A percentile compares a stretch with the other conserved stretches of the same genome.
Evolutionary conservation across 1,140 invertebrate genomes (phyloP).

Genomic region (Drosophila serrata): DNA sequence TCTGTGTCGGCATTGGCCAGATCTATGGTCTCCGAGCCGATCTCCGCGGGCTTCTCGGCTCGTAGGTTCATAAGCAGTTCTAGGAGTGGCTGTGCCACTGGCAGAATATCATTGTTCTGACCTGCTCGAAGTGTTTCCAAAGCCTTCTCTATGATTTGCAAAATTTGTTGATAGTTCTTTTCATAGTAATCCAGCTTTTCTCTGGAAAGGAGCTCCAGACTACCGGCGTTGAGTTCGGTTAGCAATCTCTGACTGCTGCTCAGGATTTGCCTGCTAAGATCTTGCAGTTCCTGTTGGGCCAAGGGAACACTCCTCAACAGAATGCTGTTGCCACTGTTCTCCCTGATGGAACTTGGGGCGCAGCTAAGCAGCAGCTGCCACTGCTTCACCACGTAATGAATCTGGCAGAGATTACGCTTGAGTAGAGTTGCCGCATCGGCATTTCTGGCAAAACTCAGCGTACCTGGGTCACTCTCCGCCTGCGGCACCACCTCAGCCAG

Average conservation of each 20-base stretch:
- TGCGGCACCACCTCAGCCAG: slow-evolving; percentile 48
- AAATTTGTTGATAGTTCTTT: slow-evolving; percentile 41
- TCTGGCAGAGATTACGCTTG: slow-evolving; percentile 52
- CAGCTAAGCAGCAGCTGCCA: slow-evolving; percentile 68
- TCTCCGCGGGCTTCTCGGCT: not conserved
- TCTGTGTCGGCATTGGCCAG: slow-evolving; percentile 71
- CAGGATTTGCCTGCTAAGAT: slow-evolving; percentile 46
- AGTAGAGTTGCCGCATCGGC: slow-evolving; percentile 49
- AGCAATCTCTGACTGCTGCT: slow-evolving; percentile 44
- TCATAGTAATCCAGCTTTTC: slow-evolving; percentile 37
- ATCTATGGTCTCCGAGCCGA: slow-evolving; percentile 15
- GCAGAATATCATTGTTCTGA: slow-evolving; percentile 51
- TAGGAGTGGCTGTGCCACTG: slow-evolving; percentile 64
- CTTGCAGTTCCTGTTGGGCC: slow-evolving; percentile 26
- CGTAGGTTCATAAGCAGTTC: slow-evolving; percentile 38
- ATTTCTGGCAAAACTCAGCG: slow-evolving; percentile 36
- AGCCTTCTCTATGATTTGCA: slow-evolving; percentile 37
- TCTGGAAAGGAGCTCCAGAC: slow-evolving; percentile 48
- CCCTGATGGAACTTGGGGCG: slow-evolving; percentile 11
- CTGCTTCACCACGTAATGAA: slow-evolving; percentile 65
- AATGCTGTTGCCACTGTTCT: slow-evolving; percentile 26
- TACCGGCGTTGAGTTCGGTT: slow-evolving; percentile 33
- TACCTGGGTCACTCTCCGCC: not conserved
- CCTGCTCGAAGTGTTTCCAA: slow-evolving; percentile 27
- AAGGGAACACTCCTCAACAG: slow-evolving; percentile 22